phyloP scores from a whole-genome alignment of 2,797 vertebrate genomes.

The Cirrhinus mrigala region DNA sequence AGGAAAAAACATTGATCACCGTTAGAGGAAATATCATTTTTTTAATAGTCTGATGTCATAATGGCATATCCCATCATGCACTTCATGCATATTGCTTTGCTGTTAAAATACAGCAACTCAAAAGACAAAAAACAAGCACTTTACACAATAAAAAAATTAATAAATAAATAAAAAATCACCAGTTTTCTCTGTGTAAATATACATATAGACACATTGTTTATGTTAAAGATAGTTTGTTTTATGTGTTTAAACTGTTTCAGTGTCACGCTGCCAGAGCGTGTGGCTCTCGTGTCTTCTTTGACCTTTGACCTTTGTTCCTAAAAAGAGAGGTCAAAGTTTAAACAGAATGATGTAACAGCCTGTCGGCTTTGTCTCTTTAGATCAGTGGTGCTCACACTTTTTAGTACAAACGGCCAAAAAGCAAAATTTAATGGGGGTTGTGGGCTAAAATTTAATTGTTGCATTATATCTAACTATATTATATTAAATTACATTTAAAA shows the following conservation, averaged over 20 bases:
- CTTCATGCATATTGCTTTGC: background rate
- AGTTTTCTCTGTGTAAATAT: background rate
- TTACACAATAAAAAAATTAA: background rate
- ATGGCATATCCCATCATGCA: constrained; percentile 32
- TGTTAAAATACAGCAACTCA: background rate
- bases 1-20: constrained; percentile 54
- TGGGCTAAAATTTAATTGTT: background rate
- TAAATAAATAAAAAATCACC: background rate
- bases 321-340: constrained; percentile 50
- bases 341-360: constrained; percentile 45
- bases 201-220: background rate
- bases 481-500: background rate
- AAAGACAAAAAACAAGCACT: background rate
- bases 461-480: background rate
- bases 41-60: constrained; percentile 43
- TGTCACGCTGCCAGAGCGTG: background rate
- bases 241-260: background rate
- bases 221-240: background rate
- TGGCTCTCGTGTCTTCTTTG: constrained; percentile 41
- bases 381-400: background rate
- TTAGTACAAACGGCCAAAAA: background rate
- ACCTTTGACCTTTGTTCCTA: constrained; percentile 59
- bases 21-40: constrained; percentile 18
- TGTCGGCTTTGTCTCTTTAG: background rate
- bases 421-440: background rate